These are phyloP conservation scores for Harpagus bidentatus DNA, from an alignment of 2,113 vertebrate species.

Conservation along the genomic window DNA sequence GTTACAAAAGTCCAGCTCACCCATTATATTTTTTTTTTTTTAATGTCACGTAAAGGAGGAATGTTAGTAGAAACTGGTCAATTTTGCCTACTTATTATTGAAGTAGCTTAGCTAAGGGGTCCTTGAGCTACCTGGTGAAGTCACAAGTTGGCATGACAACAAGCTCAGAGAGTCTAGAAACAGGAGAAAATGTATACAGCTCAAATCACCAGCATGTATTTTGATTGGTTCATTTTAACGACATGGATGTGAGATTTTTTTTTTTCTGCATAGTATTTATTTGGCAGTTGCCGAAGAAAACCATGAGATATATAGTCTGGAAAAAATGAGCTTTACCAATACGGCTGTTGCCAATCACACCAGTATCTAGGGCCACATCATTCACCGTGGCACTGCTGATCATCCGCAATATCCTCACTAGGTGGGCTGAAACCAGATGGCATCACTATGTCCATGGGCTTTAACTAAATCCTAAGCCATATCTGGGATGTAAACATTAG, in stretches of 20 bases:
- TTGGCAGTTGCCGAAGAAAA: not conserved
- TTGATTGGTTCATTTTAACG: not conserved
- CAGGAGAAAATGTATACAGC: not conserved
- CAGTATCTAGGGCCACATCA: not conserved
- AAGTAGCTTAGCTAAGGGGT: conserved; percentile 36
- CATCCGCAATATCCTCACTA: not conserved
- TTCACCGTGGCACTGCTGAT: not conserved
- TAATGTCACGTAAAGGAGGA: not conserved
- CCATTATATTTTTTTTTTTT: conserved; percentile 15
- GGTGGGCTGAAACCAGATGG: not conserved
- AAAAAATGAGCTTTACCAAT: not conserved
- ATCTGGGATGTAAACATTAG: not conserved
- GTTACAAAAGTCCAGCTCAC: conserved; percentile 27
- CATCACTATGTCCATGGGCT: not conserved
- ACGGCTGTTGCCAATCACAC: not conserved
- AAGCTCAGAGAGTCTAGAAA: conserved; percentile 9
- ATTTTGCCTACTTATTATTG: conserved; percentile 45
- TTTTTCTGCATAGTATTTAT: not conserved
- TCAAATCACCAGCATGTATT: not conserved
- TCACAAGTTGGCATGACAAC: conserved; percentile 60
- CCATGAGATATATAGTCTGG: not conserved
- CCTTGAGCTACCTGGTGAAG: conserved; percentile 49
- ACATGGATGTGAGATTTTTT: not conserved
- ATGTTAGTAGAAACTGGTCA: conserved; percentile 12
- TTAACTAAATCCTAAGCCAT: not conserved